Percentiles rank a stretch among this genome's conserved stretches.
Evolutionary conservation across 2,888 invertebrate genomes (phyloP).

Genomic region (Drosophila sordidula): DNA sequence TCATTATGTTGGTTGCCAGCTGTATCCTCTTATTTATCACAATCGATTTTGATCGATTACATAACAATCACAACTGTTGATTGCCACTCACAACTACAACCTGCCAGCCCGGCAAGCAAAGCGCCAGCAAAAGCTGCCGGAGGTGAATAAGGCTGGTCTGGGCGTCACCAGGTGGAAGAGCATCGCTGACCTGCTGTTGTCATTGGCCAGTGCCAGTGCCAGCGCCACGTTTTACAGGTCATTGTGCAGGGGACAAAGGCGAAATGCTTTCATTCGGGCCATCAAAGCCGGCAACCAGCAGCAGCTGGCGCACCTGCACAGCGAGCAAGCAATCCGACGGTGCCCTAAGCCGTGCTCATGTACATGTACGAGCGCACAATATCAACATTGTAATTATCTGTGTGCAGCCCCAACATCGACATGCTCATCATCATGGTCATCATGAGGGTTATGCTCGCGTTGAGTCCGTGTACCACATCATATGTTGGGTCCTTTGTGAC

Average conservation of each 20-base stretch:
- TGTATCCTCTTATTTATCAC: slow-evolving; percentile 8
- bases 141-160: background rate
- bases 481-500: slow-evolving; percentile 34
- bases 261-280: slow-evolving; percentile 51
- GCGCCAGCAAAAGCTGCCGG: slow-evolving; percentile 6
- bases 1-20: background rate
- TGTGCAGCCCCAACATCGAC: slow-evolving; percentile 1
- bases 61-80: slow-evolving; percentile 36
- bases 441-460: slow-evolving; percentile 25
- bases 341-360: slow-evolving; percentile 10
- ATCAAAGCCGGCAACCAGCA: slow-evolving; percentile 33
- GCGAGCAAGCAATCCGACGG: slow-evolving; percentile 14
- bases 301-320: background rate
- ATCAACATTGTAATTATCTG: slow-evolving; percentile 31
- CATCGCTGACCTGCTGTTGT: slow-evolving; percentile 28
- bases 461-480: slow-evolving; percentile 25
- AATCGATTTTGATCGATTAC: slow-evolving; percentile 26
- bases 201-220: slow-evolving; percentile 8
- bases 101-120: background rate
- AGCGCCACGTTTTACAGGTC: slow-evolving; percentile 31
- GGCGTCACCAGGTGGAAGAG: background rate
- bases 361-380: slow-evolving; percentile 17
- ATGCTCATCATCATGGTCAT: background rate
- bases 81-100: background rate
- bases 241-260: slow-evolving; percentile 40